Conservation (phyloP, 2,888 invertebrate species). For the Sturmia bella region DNA sequence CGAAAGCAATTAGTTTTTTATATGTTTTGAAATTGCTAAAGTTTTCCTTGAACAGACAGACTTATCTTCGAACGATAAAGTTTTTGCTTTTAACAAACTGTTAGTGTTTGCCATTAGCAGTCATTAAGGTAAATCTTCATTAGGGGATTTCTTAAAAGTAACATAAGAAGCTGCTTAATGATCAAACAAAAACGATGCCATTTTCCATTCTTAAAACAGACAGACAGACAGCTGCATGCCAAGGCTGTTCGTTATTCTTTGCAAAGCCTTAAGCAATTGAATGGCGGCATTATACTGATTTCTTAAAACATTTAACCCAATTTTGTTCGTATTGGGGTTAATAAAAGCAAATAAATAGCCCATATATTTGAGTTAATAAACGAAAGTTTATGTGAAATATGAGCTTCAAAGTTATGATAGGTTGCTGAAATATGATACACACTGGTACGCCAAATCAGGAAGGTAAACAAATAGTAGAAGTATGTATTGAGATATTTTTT, state of each 20-base stretch:
- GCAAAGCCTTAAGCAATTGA: conserved; percentile 15
- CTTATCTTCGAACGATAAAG: conserved; percentile 35
- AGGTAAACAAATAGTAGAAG: background rate
- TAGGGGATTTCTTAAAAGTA: conserved; percentile 47
- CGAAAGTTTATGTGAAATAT: conserved; percentile 11
- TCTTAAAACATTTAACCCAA: conserved; percentile 7
- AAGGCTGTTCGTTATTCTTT: no score
- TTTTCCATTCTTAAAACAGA: background rate
- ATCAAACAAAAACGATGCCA: background rate
- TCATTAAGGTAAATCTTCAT: conserved; percentile 67
- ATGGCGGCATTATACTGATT: background rate
- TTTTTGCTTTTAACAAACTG: conserved; percentile 53
- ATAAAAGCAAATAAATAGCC: background rate
- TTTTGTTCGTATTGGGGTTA: background rate
- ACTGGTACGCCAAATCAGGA: background rate
- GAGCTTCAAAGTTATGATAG: conserved; percentile 22
- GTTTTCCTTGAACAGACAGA: conserved; percentile 66
- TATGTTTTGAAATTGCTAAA: conserved; percentile 76
- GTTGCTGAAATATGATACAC: conserved; percentile 11
- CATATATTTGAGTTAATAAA: background rate
- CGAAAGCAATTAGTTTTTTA: conserved; percentile 58
- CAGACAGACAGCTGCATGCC: background rate
- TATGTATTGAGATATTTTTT: no score
- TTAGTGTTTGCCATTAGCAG: conserved; percentile 57
- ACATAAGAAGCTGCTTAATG: conserved; percentile 30